phyloP scores from a whole-genome alignment of 1,140 invertebrate species.

The Scaptomyza hsui region DNA sequence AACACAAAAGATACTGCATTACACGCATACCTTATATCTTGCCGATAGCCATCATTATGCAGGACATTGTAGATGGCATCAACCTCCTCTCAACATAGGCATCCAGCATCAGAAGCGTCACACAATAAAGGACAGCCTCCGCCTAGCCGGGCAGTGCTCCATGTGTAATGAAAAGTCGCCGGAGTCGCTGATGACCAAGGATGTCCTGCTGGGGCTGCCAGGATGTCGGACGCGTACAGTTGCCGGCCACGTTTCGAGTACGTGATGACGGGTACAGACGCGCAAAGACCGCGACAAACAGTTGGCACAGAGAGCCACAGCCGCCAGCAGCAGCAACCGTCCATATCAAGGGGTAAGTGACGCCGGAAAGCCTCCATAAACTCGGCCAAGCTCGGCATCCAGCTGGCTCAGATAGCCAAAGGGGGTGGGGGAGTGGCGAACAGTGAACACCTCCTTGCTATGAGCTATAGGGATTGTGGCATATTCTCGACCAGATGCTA shows the following conservation, averaged over 20 bases:
- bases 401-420: conserved; percentile 77
- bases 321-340: conserved; percentile 91
- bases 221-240: conserved; percentile 79
- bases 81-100: conserved; percentile 85
- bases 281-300: conserved; percentile 88
- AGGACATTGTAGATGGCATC: conserved; percentile 84
- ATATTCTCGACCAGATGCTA: conserved; percentile 84
- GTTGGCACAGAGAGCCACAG: conserved; percentile 85
- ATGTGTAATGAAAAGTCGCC: conserved; percentile 90
- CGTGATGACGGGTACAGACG: conserved; percentile 87
- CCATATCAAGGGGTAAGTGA: conserved; percentile 89
- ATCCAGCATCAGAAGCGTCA: conserved; percentile 88
- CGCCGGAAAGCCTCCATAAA: conserved; percentile 87
- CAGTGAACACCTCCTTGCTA: no score
- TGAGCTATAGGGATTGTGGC: no score
- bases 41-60: conserved; percentile 83
- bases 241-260: conserved; percentile 89
- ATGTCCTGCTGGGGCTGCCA: conserved; percentile 93
- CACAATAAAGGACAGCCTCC: conserved; percentile 90
- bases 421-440: conserved; percentile 57
- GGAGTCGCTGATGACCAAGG: conserved; percentile 89
- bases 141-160: conserved; percentile 90
- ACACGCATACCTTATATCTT: conserved; percentile 65
- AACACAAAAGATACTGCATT: conserved; percentile 51
- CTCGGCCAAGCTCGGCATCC: conserved; percentile 76